Base-by-base conservation (phyloP, 2,113 vertebrate species). In the Protomyctophum bolini region DNA sequence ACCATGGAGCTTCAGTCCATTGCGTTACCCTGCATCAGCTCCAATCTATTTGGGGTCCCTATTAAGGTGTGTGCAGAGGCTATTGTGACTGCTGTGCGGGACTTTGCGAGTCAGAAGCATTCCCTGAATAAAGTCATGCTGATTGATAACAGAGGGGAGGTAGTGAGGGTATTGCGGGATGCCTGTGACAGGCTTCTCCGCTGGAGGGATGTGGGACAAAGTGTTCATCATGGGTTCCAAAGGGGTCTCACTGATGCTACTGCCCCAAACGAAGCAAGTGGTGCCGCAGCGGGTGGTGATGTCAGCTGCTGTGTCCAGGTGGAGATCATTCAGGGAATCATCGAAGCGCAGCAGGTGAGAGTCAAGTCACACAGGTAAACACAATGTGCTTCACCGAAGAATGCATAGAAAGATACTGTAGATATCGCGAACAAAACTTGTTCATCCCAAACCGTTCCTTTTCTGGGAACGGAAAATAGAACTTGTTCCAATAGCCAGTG, bases 11-110 rank as follows among this genome's bases (percentile, higher is more conserved):
- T 83, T 0, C 48, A 6, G 41, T 88, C 89, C 0, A 71, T 92
- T 33, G 90, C 90, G n/a, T 67, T 92, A 5, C 91, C 91, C 0
- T 91, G 87, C 28, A 85, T 91, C 74, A 90, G 88, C 80, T 87
- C 88, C 0, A 89, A 90, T 0, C 0, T 81, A 6, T 92, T 80
- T 46, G 77, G 79, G 0, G 84, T 92, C 12, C 79, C 87, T 8
- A 0, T 89, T 10, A 7, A 8, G 7, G 56, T 88, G 9, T 91
- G 90, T 10, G 49, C 84, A 0, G 84, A 88, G n/a, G 86, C 88
- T 10, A 88, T 91, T 6, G 88, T 79, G 12, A 74, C 71, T 7
- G 88, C 88, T 6, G 69, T 90, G 2, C 79, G 66, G 41, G 10
- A 15, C 47, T 91, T 91, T 65, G 69, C 51, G 3, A 69, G 68